Base-by-base conservation (phyloP, 2,888 invertebrate species). In the Fragum sueziense region DNA sequence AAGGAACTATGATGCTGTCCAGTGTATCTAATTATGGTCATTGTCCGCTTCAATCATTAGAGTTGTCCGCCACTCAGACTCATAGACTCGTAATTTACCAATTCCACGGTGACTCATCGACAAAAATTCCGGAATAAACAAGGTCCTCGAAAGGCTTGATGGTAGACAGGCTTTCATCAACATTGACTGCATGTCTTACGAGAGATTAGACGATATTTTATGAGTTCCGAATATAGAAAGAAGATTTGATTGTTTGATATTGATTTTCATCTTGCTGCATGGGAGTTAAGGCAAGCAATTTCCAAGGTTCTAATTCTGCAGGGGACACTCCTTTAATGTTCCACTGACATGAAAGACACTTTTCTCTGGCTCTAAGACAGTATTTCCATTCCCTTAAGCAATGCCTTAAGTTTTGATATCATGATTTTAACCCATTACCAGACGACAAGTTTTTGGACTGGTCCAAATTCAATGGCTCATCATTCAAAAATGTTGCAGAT, bases 181-280 rank as follows among this genome's bases (percentile, higher is more conserved):
- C 69, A 69, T 52, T 69, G 51, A 69, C 52, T 52, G 69, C 69
- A 51, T 69, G 69, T 51, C 69, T 69, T 69, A 52, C 33, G n/a
- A 69, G 29, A 31, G 69, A 69, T 69, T 69, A 52, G 51, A 37
- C 7, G 69, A 25, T 52, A 51, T 51, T 52, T 69, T 69, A 69
- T 69, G 69, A 37, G 34, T 65, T 65, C 65, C 41, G 20, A 25
- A 41, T 41, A 65, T 65, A 65, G 65, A 65, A 65, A 41, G 37
- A 65, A 65, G 65, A 65, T 65, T 65, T 65, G 65, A 65, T 65
- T 65, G 65, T 65, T 65, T 27, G 2, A 25, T 65, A 65, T 65
- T 65, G 65, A 65, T 65, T 65, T 65, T 65, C 65, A 65, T 61
- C 61, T 33, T 33, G 11, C 47, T 47, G 47, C 47, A 47, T 47